Evolutionary conservation across 2,797 vertebrate species (phyloP).

Genomic region (Sebastes iracundus): DNA sequence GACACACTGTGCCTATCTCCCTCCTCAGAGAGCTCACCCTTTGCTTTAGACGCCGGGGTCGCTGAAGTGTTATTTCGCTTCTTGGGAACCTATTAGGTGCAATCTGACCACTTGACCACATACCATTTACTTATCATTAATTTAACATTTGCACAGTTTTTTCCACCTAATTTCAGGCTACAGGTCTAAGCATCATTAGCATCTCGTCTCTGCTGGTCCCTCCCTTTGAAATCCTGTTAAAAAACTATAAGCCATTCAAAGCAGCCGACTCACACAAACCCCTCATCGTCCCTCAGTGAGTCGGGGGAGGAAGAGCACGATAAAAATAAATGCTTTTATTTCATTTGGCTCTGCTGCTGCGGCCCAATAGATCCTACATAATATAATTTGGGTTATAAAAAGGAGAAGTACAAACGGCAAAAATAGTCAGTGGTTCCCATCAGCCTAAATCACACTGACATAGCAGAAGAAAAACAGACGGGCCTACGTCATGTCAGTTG

Average conservation of each 20-base stretch:
- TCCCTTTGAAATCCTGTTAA: background rate
- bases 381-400: conserved; percentile 33
- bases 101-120: conserved; percentile 4
- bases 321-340: conserved; percentile 33
- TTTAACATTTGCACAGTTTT: conserved; percentile 44
- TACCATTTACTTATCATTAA: conserved; percentile 58
- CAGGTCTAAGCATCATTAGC: background rate
- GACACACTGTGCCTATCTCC: conserved; percentile 15
- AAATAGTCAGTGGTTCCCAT: conserved; percentile 60
- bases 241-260: conserved; percentile 3
- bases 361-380: conserved; percentile 18
- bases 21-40: background rate
- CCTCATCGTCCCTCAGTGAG: background rate
- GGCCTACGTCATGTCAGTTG: conserved; percentile 27
- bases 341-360: conserved; percentile 36
- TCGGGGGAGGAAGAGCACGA: background rate
- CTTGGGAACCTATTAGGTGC: background rate
- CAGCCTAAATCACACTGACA: conserved; percentile 65
- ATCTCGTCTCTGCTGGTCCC: background rate
- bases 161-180: conserved; percentile 2
- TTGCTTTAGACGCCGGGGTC: background rate
- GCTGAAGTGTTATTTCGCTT: conserved; percentile 3
- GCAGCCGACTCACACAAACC: background rate
- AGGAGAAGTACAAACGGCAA: conserved; percentile 59
- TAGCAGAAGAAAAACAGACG: conserved; percentile 69